Evolutionary conservation across 2,797 vertebrate genomes (phyloP).

Genomic region (Pangasius sanitwongsei): DNA sequence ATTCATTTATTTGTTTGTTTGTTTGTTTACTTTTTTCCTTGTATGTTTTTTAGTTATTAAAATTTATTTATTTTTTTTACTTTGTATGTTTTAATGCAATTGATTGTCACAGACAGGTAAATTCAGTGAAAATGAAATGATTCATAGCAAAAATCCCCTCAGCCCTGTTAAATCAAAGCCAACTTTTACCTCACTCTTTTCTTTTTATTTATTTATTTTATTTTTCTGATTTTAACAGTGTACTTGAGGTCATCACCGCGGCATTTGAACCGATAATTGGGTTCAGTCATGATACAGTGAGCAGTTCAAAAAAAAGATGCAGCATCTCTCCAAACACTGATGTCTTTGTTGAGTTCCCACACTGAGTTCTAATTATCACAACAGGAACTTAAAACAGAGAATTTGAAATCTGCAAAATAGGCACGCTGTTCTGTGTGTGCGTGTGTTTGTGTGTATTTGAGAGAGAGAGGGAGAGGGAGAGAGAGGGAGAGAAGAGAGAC

Average conservation of each 20-base stretch:
- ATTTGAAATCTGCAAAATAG: slow-evolving; percentile 67
- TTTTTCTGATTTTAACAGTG: slow-evolving; percentile 51
- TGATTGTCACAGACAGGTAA: neutral
- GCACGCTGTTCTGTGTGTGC: slow-evolving; percentile 45
- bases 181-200: neutral
- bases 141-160: neutral
- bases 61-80: neutral
- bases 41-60: neutral
- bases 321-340: slow-evolving; percentile 68
- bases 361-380: slow-evolving; percentile 77
- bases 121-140: neutral
- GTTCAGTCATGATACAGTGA: slow-evolving; percentile 67
- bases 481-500: neutral
- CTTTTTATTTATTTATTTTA: slow-evolving; percentile 32
- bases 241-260: slow-evolving; percentile 64
- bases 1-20: neutral
- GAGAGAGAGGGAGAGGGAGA: neutral
- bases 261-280: slow-evolving; percentile 74
- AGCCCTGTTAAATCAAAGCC: neutral
- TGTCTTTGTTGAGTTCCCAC: slow-evolving; percentile 68
- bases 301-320: slow-evolving; percentile 61
- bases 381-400: slow-evolving; percentile 68
- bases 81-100: neutral
- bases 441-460: slow-evolving; percentile 34
- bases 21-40: neutral